Evolutionary conservation across 2,113 vertebrate species (phyloP).

Genomic region (Strix uralensis): DNA sequence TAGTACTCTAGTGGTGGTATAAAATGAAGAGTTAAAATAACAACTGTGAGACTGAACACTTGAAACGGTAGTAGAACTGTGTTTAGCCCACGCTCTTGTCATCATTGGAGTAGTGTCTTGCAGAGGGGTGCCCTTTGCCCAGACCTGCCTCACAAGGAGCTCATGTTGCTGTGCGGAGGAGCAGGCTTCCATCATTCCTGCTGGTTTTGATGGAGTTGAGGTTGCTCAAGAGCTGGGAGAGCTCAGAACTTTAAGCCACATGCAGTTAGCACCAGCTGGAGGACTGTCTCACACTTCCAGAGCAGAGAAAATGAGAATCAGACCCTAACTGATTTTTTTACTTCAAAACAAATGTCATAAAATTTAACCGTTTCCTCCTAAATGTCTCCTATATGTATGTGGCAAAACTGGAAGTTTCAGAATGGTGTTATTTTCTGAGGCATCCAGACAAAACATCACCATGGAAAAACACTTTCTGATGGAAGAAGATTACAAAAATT

Average conservation of each 20-base stretch:
- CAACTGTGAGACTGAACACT: background rate
- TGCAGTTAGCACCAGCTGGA: background rate
- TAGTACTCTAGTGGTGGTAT: background rate
- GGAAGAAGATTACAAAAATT: background rate
- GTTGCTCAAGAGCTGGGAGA: background rate
- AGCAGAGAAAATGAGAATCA: background rate
- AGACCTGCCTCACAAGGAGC: background rate
- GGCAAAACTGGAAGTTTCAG: background rate
- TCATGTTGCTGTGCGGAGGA: rapidly evolving
- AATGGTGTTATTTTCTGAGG: background rate
- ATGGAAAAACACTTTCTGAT: background rate
- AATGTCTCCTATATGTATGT: background rate
- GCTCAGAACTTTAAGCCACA: background rate
- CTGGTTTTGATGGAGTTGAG: background rate
- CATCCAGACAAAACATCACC: background rate
- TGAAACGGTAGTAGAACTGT: background rate
- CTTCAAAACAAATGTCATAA: background rate
- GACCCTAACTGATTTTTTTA: background rate
- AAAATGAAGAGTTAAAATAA: background rate
- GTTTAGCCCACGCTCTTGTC: background rate
- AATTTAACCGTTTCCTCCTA: background rate
- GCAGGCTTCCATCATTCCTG: background rate
- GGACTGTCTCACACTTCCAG: background rate
- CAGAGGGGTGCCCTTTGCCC: background rate
- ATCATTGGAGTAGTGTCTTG: background rate